Conservation (phyloP, 2,888 invertebrate species). For the Drosophila picticornis region DNA sequence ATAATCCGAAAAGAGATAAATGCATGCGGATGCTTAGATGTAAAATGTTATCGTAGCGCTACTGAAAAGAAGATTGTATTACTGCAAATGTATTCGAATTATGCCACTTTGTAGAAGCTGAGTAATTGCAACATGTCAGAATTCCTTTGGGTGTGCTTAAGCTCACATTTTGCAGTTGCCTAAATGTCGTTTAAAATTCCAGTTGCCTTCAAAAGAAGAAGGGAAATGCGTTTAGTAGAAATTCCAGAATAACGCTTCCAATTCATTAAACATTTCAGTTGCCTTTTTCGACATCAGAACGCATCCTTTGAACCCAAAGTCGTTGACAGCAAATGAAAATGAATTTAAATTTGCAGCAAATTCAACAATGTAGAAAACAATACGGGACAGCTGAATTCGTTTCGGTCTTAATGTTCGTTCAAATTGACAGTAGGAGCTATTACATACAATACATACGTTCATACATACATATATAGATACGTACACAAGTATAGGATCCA, state of each 20-base stretch:
- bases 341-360: conserved; percentile 60
- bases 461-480: neutral
- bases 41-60: neutral
- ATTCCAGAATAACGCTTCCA: conserved; percentile 60
- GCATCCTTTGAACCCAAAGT: conserved; percentile 54
- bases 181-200: conserved; percentile 40
- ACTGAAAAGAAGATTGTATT: neutral
- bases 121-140: neutral
- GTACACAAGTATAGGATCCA: neutral
- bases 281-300: conserved; percentile 31
- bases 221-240: conserved; percentile 33
- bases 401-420: conserved; percentile 48
- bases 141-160: conserved; percentile 11
- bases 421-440: conserved; percentile 28
- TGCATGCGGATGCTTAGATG: too few species aligned
- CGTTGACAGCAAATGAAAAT: conserved; percentile 36
- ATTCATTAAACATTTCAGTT: conserved; percentile 66
- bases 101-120: conserved; percentile 18
- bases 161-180: conserved; percentile 24
- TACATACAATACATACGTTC: neutral
- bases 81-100: conserved; percentile 8
- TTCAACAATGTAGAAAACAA: conserved; percentile 52
- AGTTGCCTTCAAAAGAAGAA: conserved; percentile 20
- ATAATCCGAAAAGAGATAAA: neutral
- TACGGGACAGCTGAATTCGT: conserved; percentile 50